These are phyloP conservation scores for Zoanthus gigantus DNA, from an alignment of 92 coral and sea anemone genomes.

Conservation along the genomic window DNA sequence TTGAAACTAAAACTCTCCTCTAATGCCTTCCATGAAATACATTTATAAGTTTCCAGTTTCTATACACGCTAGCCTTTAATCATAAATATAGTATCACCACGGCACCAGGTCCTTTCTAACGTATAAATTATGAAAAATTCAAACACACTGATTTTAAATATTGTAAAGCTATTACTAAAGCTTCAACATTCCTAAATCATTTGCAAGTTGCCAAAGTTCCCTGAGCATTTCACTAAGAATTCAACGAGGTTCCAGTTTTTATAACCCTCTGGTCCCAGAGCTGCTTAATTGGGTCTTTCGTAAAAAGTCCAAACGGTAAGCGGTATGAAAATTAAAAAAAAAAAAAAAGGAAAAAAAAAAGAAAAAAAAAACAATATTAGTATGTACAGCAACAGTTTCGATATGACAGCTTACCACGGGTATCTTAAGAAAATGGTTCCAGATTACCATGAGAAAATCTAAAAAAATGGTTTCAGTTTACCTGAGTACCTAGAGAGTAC, in stretches of 20 bases:
- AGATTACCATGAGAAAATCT: no score
- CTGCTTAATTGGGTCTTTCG: not conserved
- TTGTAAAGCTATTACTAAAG: not conserved
- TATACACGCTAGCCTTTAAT: not conserved
- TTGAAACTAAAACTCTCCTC: no score
- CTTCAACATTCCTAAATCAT: not conserved
- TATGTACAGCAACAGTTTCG: no score
- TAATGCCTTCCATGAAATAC: not conserved
- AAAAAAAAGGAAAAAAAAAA: no score
- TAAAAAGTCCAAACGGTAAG: not conserved
- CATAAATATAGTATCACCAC: not conserved
- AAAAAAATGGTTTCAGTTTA: no score
- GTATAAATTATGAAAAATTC: not conserved
- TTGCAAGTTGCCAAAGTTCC: not conserved
- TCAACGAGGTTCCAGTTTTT: not conserved
- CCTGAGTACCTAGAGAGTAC: no score
- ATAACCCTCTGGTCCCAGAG: not conserved
- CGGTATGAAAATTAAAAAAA: not conserved
- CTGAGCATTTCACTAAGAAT: not conserved
- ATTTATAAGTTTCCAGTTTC: not conserved
- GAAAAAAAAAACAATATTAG: no score
- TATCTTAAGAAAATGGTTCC: no score
- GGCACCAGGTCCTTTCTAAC: not conserved
- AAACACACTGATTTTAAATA: not conserved
- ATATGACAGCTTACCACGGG: no score